A percentile compares a stretch with the other conserved stretches of the same genome.
Evolutionary conservation across 2,888 invertebrate genomes (phyloP).

Genomic region (Galerucella nymphaeae): DNA sequence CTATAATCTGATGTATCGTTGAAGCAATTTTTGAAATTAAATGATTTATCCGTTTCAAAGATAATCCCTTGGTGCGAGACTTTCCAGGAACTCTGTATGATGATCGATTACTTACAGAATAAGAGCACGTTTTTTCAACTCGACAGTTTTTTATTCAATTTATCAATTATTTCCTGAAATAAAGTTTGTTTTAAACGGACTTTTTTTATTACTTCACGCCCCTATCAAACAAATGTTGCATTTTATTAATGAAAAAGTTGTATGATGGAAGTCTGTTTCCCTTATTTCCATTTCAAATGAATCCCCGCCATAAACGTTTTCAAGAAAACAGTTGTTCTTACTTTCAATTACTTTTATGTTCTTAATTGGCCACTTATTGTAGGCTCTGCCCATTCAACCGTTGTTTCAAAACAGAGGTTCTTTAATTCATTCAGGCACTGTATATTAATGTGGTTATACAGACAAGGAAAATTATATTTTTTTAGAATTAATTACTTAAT

Average conservation of each 20-base stretch:
- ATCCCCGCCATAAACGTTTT: conserved; percentile 15
- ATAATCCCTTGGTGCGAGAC: too few relatives aligned
- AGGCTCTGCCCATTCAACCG: neutral
- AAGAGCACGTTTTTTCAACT: neutral
- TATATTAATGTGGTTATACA: neutral
- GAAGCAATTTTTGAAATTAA: too few relatives aligned
- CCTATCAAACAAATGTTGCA: conserved; percentile 9
- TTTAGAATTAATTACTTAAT: too few relatives aligned
- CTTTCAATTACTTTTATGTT: conserved; percentile 16
- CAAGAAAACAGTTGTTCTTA: conserved; percentile 24
- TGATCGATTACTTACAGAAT: neutral
- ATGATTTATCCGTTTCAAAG: too few relatives aligned
- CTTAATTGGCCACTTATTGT: neutral
- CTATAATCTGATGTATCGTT: too few relatives aligned
- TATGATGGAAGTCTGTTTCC: conserved; percentile 6
- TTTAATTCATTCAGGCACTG: neutral
- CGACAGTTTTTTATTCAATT: neutral
- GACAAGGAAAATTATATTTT: neutral
- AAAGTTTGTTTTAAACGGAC: neutral
- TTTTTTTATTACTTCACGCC: neutral
- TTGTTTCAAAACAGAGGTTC: neutral
- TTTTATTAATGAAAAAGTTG: conserved; percentile 17
- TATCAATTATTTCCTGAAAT: neutral
- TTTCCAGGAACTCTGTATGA: neutral
- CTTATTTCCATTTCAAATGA: conserved; percentile 24